Conservation (phyloP, 2,888 invertebrate species). For the Eupithecia subfuscata region DNA sequence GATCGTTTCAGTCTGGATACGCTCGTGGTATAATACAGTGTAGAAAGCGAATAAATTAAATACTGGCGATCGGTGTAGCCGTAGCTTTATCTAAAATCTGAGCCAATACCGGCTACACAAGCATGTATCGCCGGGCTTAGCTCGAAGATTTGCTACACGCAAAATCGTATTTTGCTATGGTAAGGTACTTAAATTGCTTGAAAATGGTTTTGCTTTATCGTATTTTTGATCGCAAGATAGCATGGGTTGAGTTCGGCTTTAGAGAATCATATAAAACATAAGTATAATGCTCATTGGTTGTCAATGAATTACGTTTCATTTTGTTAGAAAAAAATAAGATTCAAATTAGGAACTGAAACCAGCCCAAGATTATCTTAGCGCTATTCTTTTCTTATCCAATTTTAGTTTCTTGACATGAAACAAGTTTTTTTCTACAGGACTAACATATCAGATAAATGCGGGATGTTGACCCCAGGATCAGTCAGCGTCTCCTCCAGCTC, state of each 20-base stretch:
- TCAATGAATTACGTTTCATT: background rate
- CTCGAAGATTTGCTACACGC: constrained; percentile 7
- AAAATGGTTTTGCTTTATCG: background rate
- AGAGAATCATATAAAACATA: background rate
- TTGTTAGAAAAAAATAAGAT: background rate
- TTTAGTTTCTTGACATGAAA: background rate
- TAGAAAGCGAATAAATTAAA: background rate
- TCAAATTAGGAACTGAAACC: background rate
- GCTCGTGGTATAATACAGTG: constrained; percentile 1
- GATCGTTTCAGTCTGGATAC: background rate
- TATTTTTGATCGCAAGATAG: constrained; percentile 7
- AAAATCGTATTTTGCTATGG: constrained; percentile 24
- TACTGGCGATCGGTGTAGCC: background rate
- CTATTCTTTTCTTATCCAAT: background rate
- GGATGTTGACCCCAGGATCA: constrained; percentile 77
- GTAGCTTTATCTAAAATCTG: background rate
- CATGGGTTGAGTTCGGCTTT: background rate
- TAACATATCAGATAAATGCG: constrained; percentile 73
- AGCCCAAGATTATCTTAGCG: background rate
- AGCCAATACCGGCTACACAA: background rate
- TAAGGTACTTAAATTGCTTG: background rate
- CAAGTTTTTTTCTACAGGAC: constrained; percentile 58
- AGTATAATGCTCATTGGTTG: background rate
- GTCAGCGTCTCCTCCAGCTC: constrained; percentile 78
- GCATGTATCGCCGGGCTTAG: background rate